Conservation (phyloP, 1,140 invertebrate genomes). For the Conopomorpha cramerella region DNA sequence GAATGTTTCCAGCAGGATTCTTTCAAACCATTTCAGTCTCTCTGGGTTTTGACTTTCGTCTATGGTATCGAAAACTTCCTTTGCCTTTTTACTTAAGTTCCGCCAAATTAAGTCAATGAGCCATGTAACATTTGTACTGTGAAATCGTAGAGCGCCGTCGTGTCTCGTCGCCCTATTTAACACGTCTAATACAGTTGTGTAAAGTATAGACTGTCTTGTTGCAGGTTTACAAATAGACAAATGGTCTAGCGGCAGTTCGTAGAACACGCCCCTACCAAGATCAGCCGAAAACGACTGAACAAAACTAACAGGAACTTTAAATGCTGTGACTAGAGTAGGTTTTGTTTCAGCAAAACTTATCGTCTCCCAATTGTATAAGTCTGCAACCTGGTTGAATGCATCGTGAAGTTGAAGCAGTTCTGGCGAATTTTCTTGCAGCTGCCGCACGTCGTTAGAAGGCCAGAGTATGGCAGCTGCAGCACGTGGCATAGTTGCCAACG, state of each 20-base stretch:
- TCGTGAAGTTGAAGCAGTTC: conserved; percentile 67
- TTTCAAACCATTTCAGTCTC: too few relatives aligned
- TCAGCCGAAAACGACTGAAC: conserved; percentile 74
- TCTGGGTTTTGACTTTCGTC: too few relatives aligned
- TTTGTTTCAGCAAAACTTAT: conserved; percentile 78
- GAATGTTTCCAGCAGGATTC: too few relatives aligned
- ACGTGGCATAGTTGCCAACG: conserved; percentile 60
- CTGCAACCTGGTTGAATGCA: conserved; percentile 65
- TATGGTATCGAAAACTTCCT: too few relatives aligned
- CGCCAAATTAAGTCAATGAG: too few relatives aligned
- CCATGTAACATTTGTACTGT: too few relatives aligned
- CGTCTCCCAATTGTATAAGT: conserved; percentile 63
- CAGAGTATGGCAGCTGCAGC: conserved; percentile 72
- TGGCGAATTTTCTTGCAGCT: conserved; percentile 75
- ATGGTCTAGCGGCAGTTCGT: conserved; percentile 74
- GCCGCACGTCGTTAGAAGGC: conserved; percentile 81
- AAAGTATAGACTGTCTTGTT: conserved; percentile 60
- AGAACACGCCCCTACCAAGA: conserved; percentile 75
- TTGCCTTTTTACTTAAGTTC: too few relatives aligned
- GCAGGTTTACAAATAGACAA: conserved; percentile 80
- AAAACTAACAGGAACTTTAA: conserved; percentile 66
- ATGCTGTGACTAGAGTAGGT: conserved; percentile 67
- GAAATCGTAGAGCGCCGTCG: too few relatives aligned
- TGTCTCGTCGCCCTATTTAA: conserved; percentile 23
- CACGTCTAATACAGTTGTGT: conserved; percentile 41